Evolutionary conservation across 2,797 vertebrate species (phyloP), one percentile per base, ranked within the genome.

Genomic region (Thamnophis elegans): DNA sequence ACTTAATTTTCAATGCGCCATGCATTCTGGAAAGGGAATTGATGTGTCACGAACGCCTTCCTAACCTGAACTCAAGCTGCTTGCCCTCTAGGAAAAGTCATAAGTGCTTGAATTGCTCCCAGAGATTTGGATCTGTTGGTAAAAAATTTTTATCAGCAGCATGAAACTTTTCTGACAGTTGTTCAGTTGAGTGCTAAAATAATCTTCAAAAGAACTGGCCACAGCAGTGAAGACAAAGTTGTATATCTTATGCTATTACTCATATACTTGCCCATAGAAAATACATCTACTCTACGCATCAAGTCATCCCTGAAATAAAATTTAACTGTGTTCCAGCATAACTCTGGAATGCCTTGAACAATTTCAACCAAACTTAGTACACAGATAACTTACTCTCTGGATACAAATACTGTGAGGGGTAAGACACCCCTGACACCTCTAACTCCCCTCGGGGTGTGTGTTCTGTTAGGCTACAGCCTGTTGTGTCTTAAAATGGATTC

Each of bases 1-100:
- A n/a, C 90, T 92, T 94, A 89, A 92, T 95, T 94, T 42, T 51
- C 59, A 94, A 90, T 5, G 51, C 26, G 12, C 0, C 88, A 92
- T 56, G 13, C 6, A 94, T 5, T 5, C 51, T 95, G 11, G 88
- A 93, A 93, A 95, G 10, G 0, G 51, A 91, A 87, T 82, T 91
- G 82, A 93, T 85, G 14, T 47, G 85, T 9, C 4, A 89, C 90
- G 82, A 94, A 42, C 54, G 26, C 0, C 58, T 91, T 68, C 86
- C 42, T 78, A 91, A 94, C 89, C 26, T 47, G 89, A 59, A 94
- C 42, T 90, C 25, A 91, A 89, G 90, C 0, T n/a, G 58, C 91
- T 93, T 92, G 16, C 73, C 55, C 68, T 47, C 54, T 86, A 60
- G 89, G 28, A 0, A 92, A 87, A 92, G 86, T 93, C 93, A 32